Evolutionary conservation across 2,888 invertebrate genomes (phyloP), one percentile per base, ranked within the genome.

Genomic region (Scaptomyza cyrtandrae): DNA sequence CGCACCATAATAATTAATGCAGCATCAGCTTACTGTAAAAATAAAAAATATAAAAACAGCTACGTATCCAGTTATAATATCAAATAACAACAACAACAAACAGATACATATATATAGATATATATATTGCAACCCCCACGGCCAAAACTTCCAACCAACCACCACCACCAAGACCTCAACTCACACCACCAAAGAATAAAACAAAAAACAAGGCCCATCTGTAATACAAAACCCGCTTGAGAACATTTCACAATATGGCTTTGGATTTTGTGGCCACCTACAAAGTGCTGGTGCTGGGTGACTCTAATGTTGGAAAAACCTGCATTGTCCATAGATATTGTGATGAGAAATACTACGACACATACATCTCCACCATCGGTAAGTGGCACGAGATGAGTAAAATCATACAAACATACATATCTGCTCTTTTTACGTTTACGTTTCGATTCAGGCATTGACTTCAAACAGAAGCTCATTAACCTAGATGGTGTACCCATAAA

Each of bases 331-430:
- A 97, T 92, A 94, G 97, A 92, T 97, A 97, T 90, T 97, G 97
- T 91, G 97, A 97, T 92, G 97, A 97, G 92, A 94, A 96, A 88
- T 97, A 96, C 93, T 97, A 97, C 93, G 97, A 97, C 91, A 96
- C 97, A 80, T 97, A 97, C 93, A 97, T 97, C 93, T 97, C 97
- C 50, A 97, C 97, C 77, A 97, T 97, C 93, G 97, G 97, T 97
- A 92, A 95, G 95, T 77, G 14, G 3, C 46, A 24, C 35, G 50
- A 50, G 50, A 50, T 50, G 50, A 14, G 11, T 29, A 33, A 44
- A 56, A 14, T 44, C 31, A 50, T 29, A 29, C 9, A 35, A n/a
- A 39, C 9, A 29, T 4, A 16, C 10, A 37, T 29, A 59, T 16
- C 53, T 39, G 3, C 14, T 56, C 57, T 33, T 44, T 59, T 37